Base-by-base conservation (phyloP, 2,888 invertebrate genomes). In the Chydorus sphaericus region DNA sequence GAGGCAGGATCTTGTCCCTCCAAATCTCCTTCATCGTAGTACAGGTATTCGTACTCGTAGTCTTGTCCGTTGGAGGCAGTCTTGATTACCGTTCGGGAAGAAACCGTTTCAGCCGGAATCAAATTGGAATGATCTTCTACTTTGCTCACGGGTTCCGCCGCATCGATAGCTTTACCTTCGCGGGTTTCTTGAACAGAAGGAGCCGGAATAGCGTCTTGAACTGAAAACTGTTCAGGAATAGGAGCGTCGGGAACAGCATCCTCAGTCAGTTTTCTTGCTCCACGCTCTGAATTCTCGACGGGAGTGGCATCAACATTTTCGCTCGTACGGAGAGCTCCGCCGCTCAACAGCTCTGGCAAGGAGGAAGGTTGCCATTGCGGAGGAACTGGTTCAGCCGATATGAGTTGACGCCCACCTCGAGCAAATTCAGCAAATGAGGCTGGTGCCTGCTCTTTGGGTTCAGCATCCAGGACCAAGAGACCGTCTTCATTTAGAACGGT, bases 31-130 rank as follows among this genome's bases (percentile, higher is more conserved):
- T 86, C 85, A 64, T 90, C 90, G 66, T 90, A 90, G 66, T 90
- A 90, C 28, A 90, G 85, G 66, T 90, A 90, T 67, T 90, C 90
- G 66, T 89, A 90, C 68, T 90, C 90, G 66, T 89, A 89, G 66
- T 90, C 89, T 68, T 88, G 83, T 2, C 89, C 89, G 65, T 89
- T 88, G 1, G 87, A 86, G 14, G 86, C 89, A 66, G 88, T 89
- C 65, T 89, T 87, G 31, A 89, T 81, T 74, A 88, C 82, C 62
- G 85, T 82, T 59, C 83, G 74, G 0, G 84, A 83, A 5, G 62
- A 61, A 20, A 58, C 57, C 10, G 65, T 29, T 5, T 59, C 61
- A 28, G 61, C 80, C 3, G 70, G 68, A 7, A 69, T 54, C 8
- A 53, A 14, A n/a, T 55, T 55, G 23, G 18, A 31, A 10, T 36